Percentiles rank a stretch among this genome's conserved stretches.
These are phyloP conservation scores for Leptopilina syphax DNA, from an alignment of 2,888 invertebrate species.

Conservation along the genomic window DNA sequence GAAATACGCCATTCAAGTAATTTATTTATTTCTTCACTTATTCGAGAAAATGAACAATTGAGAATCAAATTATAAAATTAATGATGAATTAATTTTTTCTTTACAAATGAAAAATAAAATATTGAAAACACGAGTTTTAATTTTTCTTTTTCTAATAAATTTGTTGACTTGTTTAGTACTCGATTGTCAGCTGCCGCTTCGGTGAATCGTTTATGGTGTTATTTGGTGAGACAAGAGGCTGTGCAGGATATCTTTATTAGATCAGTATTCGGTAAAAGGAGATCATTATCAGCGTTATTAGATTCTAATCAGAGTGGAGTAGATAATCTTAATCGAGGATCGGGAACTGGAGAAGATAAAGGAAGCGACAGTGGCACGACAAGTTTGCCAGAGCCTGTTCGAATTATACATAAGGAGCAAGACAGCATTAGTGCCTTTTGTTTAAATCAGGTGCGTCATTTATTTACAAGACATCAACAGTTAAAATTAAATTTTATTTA, in stretches of 20 bases:
- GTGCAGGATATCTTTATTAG: slow-evolving; percentile 97
- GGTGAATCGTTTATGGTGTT: slow-evolving; percentile 93
- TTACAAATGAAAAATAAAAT: too few species aligned
- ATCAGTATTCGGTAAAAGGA: slow-evolving; percentile 92
- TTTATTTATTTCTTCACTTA: too few species aligned
- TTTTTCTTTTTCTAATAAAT: background rate
- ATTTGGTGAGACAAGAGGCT: slow-evolving; percentile 92
- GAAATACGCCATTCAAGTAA: slow-evolving; percentile 95
- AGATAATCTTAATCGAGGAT: slow-evolving; percentile 70
- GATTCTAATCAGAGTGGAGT: slow-evolving; percentile 72
- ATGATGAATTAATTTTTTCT: too few species aligned
- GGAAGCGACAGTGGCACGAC: slow-evolving; percentile 74
- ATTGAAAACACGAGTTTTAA: too few species aligned
- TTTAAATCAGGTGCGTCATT: slow-evolving; percentile 87
- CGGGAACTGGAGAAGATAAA: slow-evolving; percentile 69
- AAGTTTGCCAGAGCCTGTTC: slow-evolving; percentile 87
- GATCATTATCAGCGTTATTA: slow-evolving; percentile 79
- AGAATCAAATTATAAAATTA: too few species aligned
- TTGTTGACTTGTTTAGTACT: slow-evolving; percentile 76
- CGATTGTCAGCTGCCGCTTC: slow-evolving; percentile 85
- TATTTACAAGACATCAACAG: background rate
- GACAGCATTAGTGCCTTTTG: slow-evolving; percentile 99
- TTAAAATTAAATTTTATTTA: too few species aligned
- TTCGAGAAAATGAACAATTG: too few species aligned
- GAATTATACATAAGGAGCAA: slow-evolving; percentile 99